Evolutionary conservation across 2,113 vertebrate species (phyloP).

Genomic region (Cebus imitator): DNA sequence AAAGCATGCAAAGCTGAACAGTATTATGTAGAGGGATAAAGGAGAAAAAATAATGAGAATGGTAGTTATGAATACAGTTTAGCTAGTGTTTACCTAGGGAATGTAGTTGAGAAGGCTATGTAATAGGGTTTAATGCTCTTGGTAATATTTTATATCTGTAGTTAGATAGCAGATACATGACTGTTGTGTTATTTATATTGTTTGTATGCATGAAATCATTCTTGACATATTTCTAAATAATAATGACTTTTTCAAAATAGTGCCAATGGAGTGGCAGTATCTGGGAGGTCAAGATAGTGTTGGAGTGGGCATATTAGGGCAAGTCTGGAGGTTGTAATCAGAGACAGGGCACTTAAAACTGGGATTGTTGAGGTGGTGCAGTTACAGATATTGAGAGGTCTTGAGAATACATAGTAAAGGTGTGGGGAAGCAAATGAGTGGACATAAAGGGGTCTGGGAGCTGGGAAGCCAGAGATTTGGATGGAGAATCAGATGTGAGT

Average conservation of each 20-base stretch:
- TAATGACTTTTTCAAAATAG: neutral
- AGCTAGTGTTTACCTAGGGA: no score
- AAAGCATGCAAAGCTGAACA: neutral
- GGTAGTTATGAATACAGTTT: neutral
- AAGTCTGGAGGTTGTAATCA: neutral
- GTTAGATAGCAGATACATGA: neutral
- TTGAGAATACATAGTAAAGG: neutral
- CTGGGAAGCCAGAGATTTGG: neutral
- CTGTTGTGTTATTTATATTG: neutral
- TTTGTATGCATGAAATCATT: neutral
- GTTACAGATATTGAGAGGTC: neutral
- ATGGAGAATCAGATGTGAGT: neutral
- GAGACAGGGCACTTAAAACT: no score
- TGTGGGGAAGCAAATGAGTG: neutral
- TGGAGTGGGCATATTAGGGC: neutral
- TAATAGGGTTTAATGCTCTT: neutral
- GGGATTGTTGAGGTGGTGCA: neutral
- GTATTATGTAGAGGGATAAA: neutral
- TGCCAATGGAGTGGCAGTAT: neutral
- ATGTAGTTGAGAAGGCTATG: neutral
- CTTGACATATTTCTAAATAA: neutral
- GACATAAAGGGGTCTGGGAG: neutral
- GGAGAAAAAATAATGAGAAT: neutral
- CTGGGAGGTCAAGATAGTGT: no score
- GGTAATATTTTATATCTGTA: neutral